phyloP scores from a whole-genome alignment of 2,797 vertebrate species.

The Petrocephalus sullivani region DNA sequence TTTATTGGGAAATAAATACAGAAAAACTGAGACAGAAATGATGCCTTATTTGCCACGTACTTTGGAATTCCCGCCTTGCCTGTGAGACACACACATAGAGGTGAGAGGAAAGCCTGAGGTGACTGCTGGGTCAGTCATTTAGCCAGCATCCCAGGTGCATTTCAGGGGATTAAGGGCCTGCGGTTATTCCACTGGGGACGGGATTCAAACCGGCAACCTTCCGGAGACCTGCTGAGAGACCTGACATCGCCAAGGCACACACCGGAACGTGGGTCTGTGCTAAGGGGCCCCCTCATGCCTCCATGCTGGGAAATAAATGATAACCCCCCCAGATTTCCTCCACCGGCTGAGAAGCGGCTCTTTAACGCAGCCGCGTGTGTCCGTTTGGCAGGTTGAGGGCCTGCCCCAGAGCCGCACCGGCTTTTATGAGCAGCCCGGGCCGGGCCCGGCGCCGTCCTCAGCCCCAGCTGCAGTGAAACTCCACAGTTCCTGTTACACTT shows the following conservation, averaged over 20 bases:
- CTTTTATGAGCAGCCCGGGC: conserved; percentile 20
- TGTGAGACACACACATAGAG: not conserved
- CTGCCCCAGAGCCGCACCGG: not conserved
- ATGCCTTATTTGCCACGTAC: not conserved
- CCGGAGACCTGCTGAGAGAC: not conserved
- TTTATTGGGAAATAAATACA: not conserved
- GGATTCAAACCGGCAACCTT: not conserved
- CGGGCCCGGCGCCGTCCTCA: conserved; percentile 19
- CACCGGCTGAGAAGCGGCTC: not conserved
- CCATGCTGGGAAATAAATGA: not conserved
- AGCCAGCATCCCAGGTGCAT: not conserved
- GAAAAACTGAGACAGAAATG: not conserved
- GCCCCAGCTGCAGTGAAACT: conserved; percentile 37
- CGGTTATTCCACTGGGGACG: not conserved
- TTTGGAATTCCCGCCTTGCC: not conserved
- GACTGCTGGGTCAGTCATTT: not conserved
- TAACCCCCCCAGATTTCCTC: not conserved
- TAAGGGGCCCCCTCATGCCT: not conserved
- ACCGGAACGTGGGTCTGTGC: not conserved
- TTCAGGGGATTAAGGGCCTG: not conserved
- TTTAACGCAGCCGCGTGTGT: conserved; percentile 26
- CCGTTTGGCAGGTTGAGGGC: conserved; percentile 18
- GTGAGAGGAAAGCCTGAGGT: not conserved
- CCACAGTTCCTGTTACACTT: conserved; percentile 48
- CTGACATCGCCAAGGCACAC: not conserved